phyloP scores from a whole-genome alignment of 1,140 invertebrate genomes.

The Drosophila paulistorum region DNA sequence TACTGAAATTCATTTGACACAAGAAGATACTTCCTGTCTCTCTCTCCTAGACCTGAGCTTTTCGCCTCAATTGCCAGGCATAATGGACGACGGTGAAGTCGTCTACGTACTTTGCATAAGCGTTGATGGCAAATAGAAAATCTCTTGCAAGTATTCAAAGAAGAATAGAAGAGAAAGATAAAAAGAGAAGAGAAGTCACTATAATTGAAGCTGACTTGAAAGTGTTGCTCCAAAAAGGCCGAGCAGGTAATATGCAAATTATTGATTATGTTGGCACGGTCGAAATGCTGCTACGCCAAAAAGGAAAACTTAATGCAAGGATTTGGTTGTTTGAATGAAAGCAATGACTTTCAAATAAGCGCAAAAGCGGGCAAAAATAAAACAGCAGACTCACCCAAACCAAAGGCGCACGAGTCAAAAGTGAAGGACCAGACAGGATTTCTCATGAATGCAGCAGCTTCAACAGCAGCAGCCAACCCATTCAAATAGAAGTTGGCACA shows the following conservation, averaged over 20 bases:
- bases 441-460: constrained; percentile 19
- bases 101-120: constrained; percentile 65
- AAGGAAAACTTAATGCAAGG: constrained; percentile 42
- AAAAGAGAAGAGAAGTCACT: constrained; percentile 25
- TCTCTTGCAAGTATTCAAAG: constrained; percentile 41
- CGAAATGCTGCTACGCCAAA: constrained; percentile 1
- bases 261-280: constrained; percentile 6
- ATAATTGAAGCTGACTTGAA: constrained; percentile 73
- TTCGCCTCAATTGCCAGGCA: constrained; percentile 73
- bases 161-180: constrained; percentile 13
- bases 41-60: constrained; percentile 29
- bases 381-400: constrained; percentile 12
- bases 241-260: constrained; percentile 12
- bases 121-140: constrained; percentile 69
- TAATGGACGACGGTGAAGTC: constrained; percentile 50
- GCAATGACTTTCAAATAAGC: constrained; percentile 46
- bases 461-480: constrained; percentile 33
- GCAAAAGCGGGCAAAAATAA: constrained; percentile 10
- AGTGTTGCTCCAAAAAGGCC: constrained; percentile 44
- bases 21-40: constrained; percentile 25
- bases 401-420: constrained; percentile 54
- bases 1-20: constrained; percentile 44
- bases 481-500: constrained; percentile 70
- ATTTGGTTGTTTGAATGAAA: constrained; percentile 60
- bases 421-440: constrained; percentile 45